phyloP scores from a whole-genome alignment of 2,797 vertebrate genomes.

The Sebastes taczanowskii region DNA sequence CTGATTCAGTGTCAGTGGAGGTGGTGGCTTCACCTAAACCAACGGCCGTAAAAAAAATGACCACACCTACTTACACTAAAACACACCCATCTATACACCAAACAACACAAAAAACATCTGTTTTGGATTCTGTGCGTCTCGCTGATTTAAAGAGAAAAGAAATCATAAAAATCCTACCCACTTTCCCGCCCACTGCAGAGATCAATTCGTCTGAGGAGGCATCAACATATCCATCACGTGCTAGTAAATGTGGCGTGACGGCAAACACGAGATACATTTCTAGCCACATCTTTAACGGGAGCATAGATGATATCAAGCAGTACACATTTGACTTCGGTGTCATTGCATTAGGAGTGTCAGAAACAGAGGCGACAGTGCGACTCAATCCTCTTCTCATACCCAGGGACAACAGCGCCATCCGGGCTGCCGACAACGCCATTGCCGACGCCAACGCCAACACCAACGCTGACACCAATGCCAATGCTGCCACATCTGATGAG shows the following conservation, averaged over 20 bases:
- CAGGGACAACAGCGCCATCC: constrained; percentile 44
- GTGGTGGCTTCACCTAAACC: constrained; percentile 78
- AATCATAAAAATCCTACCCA: constrained; percentile 39
- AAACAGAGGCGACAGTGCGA: constrained; percentile 91
- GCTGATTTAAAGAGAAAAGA: constrained; percentile 25
- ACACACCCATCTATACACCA: constrained; percentile 40
- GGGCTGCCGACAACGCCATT: neutral
- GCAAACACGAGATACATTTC: constrained; percentile 85
- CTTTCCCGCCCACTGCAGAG: constrained; percentile 45
- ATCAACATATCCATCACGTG: constrained; percentile 17
- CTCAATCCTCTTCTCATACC: constrained; percentile 86
- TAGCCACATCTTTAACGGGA: constrained; percentile 89
- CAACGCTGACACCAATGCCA: no score
- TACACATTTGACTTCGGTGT: constrained; percentile 93
- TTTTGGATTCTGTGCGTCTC: neutral
- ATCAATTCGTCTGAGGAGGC: constrained; percentile 27
- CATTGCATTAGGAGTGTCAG: constrained; percentile 92
- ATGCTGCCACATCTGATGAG: constrained; percentile 34
- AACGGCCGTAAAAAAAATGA: constrained; percentile 37
- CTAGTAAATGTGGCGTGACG: constrained; percentile 84
- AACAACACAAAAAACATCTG: constrained; percentile 8
- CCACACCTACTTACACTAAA: constrained; percentile 34
- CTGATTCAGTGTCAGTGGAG: constrained; percentile 80
- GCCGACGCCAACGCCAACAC: no score
- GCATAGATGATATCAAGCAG: constrained; percentile 87